Conservation (phyloP, 2,113 vertebrate genomes). For the Atlantisia rogersi region DNA sequence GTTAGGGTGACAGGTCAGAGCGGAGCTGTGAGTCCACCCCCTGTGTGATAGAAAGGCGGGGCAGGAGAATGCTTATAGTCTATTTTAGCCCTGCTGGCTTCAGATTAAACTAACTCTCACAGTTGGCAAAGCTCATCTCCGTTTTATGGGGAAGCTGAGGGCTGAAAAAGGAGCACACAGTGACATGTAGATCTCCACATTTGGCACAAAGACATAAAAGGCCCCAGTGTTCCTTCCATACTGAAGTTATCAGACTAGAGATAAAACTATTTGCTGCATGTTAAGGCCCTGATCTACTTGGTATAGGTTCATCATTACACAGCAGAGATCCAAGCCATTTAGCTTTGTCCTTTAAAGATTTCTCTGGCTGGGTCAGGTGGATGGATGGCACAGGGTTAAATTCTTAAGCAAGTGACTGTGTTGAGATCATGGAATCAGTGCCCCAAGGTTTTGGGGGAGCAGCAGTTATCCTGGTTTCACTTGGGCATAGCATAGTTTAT, state of each 20-base stretch:
- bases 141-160: slow-evolving; percentile 10
- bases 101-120: not conserved
- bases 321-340: not conserved
- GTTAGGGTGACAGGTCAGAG: not conserved
- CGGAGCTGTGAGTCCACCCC: not conserved
- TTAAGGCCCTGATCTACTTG: not conserved
- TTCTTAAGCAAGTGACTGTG: not conserved
- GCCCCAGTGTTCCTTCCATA: not conserved
- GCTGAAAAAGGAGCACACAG: not conserved
- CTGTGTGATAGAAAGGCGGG: not conserved
- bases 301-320: not conserved
- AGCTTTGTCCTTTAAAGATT: not conserved
- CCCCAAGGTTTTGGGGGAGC: not conserved
- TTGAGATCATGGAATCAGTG: not conserved
- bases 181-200: not conserved
- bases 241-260: not conserved
- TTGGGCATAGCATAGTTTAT: not conserved
- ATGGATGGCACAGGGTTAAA: not conserved
- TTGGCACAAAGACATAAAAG: not conserved
- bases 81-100: not conserved
- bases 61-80: not conserved
- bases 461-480: not conserved
- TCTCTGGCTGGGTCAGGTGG: not conserved
- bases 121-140: not conserved
- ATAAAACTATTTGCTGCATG: not conserved